Percentiles rank a stretch among this genome's conserved stretches.
These are phyloP conservation scores for Aromia moschata DNA, from an alignment of 2,888 invertebrate genomes.

Conservation along the genomic window DNA sequence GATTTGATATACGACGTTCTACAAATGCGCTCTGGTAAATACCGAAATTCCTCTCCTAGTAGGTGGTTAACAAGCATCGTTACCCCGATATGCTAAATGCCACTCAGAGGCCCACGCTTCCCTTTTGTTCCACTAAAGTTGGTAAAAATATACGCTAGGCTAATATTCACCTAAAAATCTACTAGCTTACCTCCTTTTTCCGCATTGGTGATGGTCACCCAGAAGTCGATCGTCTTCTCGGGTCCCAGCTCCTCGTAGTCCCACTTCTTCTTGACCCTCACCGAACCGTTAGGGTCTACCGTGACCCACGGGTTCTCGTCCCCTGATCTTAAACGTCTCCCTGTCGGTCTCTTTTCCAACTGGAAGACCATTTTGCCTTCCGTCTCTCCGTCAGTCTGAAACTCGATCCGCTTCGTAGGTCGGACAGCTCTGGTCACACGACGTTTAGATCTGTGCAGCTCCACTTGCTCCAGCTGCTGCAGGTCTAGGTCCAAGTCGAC, in stretches of 20 bases:
- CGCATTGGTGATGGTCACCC: conserved; percentile 92
- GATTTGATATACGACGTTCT: neutral
- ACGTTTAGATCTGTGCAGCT: conserved; percentile 76
- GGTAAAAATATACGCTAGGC: neutral
- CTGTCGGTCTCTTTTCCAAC: conserved; percentile 89
- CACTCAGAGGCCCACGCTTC: too few relatives aligned
- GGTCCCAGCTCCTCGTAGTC: conserved; percentile 94
- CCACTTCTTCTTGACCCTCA: conserved; percentile 95
- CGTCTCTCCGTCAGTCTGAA: conserved; percentile 89
- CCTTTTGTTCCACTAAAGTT: too few relatives aligned
- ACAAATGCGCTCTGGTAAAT: neutral
- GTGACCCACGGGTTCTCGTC: conserved; percentile 95
- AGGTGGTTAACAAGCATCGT: too few relatives aligned
- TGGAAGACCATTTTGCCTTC: conserved; percentile 90
- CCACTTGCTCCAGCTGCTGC: conserved; percentile 61
- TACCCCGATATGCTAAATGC: too few relatives aligned
- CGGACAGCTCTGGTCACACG: conserved; percentile 90
- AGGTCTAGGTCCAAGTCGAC: conserved; percentile 69
- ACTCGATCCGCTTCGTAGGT: conserved; percentile 93
- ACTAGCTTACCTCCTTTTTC: conserved; percentile 82
- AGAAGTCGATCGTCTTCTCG: conserved; percentile 95
- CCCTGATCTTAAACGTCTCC: conserved; percentile 91
- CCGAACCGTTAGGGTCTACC: conserved; percentile 90
- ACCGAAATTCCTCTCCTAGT: too few relatives aligned
- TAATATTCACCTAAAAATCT: neutral